Evolutionary conservation across 2,797 vertebrate species (phyloP).

Genomic region (Gila robusta): DNA sequence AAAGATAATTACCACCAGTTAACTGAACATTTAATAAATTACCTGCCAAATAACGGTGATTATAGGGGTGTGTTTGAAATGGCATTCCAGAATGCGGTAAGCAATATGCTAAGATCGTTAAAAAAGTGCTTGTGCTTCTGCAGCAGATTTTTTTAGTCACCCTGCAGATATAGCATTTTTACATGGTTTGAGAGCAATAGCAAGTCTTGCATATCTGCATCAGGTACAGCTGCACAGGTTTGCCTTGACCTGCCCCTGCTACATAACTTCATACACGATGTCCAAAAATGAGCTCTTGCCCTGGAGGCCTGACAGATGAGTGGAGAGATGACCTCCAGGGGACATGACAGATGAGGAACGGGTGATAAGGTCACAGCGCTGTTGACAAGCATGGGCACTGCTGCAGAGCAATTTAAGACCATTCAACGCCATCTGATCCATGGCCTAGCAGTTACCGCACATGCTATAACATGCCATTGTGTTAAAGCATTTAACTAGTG

Average conservation of each 20-base stretch:
- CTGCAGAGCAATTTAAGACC: not conserved
- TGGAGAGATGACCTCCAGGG: not conserved
- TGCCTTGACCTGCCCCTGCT: conserved; percentile 9
- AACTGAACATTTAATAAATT: not conserved
- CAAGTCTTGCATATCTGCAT: conserved; percentile 3
- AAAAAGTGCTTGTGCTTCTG: not conserved
- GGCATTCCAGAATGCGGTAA: not conserved
- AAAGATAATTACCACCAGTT: not conserved
- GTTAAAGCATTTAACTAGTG: not conserved
- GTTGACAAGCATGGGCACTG: conserved; percentile 15
- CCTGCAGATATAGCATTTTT: not conserved
- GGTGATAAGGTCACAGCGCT: not conserved
- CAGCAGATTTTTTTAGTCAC: not conserved
- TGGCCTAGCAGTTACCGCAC: not conserved
- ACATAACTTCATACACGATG: not conserved
- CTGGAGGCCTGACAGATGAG: not conserved
- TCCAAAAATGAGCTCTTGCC: conserved; percentile 2
- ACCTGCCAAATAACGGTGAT: too few relatives aligned
- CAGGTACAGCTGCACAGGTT: conserved; percentile 26
- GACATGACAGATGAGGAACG: not conserved
- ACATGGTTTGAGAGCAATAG: not conserved
- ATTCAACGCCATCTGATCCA: not conserved
- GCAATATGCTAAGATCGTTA: not conserved
- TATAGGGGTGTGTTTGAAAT: not conserved
- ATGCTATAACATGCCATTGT: not conserved